phyloP scores from a whole-genome alignment of 2,797 vertebrate species.

The Odontamblyopus lacepedii region DNA sequence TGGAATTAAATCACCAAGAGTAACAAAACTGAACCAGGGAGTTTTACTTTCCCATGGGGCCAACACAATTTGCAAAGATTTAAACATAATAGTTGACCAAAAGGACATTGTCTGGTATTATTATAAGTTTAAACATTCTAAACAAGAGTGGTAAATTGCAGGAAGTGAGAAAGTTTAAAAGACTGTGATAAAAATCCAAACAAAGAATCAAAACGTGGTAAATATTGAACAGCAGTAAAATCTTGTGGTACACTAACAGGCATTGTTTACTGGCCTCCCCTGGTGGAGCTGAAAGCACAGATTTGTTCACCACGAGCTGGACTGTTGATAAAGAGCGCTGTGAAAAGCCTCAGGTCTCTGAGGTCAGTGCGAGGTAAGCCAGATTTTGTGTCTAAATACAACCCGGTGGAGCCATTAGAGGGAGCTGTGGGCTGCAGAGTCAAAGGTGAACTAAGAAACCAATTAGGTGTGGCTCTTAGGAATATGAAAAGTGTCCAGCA shows the following conservation, averaged over 20 bases:
- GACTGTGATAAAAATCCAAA: neutral
- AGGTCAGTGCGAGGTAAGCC: conserved; percentile 4
- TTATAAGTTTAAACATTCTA: conserved; percentile 2
- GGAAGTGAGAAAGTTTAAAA: neutral
- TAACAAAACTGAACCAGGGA: conserved; percentile 6
- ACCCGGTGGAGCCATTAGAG: conserved; percentile 1
- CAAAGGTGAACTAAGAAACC: neutral
- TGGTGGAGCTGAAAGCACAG: conserved; percentile 13
- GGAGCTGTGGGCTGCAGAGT: neutral
- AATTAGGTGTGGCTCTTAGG: neutral
- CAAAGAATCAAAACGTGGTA: conserved; percentile 19
- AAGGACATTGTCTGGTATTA: conserved; percentile 13
- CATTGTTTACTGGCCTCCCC: conserved; percentile 38
- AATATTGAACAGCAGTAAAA: conserved; percentile 24
- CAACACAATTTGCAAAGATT: conserved; percentile 4
- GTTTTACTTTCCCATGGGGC: conserved; percentile 10
- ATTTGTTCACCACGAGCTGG: neutral
- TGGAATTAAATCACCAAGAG: conserved; percentile 7
- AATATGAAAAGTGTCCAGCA: neutral
- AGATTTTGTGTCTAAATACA: neutral
- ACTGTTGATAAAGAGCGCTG: neutral
- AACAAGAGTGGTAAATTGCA: too few relatives aligned
- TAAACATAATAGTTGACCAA: conserved; percentile 27
- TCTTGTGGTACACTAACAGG: conserved; percentile 23
- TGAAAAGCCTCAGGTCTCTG: neutral